phyloP scores from a whole-genome alignment of 2,113 vertebrate species.

The Seriola dumerili region DNA sequence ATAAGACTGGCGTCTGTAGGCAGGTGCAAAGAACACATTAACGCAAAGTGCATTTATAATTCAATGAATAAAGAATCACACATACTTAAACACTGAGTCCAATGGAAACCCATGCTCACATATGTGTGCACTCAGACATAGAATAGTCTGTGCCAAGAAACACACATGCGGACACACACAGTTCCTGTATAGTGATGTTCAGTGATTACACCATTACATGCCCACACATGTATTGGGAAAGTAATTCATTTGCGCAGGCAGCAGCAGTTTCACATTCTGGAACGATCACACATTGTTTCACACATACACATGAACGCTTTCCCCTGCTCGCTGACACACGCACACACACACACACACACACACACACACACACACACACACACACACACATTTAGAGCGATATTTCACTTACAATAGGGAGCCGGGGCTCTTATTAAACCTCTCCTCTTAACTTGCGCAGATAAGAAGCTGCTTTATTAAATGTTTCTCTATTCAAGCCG shows the following conservation, averaged over 20 bases:
- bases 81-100: not conserved
- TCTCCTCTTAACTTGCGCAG: slow-evolving; percentile 60
- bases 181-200: not conserved
- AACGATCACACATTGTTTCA: slow-evolving; percentile 16
- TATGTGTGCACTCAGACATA: not conserved
- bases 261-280: not conserved
- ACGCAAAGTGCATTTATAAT: not conserved
- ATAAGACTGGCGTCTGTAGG: not conserved
- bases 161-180: not conserved
- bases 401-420: slow-evolving; percentile 63
- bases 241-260: not conserved
- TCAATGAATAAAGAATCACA: not conserved
- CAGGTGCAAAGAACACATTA: not conserved
- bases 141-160: not conserved
- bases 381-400: slow-evolving; percentile 3
- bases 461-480: slow-evolving; percentile 73
- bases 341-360: too few relatives aligned
- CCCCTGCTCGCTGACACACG: not conserved
- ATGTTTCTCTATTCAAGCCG: slow-evolving; percentile 67
- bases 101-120: not conserved
- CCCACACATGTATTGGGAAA: slow-evolving; percentile 10
- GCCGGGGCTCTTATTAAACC: slow-evolving; percentile 53
- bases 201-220: not conserved
- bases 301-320: not conserved
- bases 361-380: not conserved